Conservation (phyloP, 92 coral and sea anemone genomes). For the Palythoa caribaeorum region DNA sequence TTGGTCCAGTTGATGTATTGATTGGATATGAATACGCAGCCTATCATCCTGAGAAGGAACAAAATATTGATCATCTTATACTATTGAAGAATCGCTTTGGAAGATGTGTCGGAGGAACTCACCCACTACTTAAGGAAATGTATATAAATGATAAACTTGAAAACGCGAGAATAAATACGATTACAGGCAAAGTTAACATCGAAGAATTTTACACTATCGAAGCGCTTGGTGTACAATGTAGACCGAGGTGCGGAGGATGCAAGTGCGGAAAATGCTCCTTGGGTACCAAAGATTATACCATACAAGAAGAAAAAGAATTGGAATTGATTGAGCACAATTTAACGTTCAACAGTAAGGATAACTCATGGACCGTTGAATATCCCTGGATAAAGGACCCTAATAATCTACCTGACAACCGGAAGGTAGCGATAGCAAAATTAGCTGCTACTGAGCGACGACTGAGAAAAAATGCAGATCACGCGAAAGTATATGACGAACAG, state of each 20-base stretch:
- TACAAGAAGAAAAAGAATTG: conserved; percentile 57
- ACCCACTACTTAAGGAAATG: conserved; percentile 11
- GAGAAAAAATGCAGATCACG: conserved; percentile 51
- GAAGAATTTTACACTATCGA: conserved; percentile 65
- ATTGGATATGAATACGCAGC: conserved; percentile 49
- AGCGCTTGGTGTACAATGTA: conserved; percentile 51
- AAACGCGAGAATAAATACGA: conserved; percentile 7
- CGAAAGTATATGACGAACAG: conserved; percentile 58
- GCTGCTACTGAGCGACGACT: conserved; percentile 52
- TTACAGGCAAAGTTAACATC: conserved; percentile 30
- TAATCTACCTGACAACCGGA: conserved; percentile 53
- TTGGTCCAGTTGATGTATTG: conserved; percentile 52
- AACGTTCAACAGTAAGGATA: conserved; percentile 30
- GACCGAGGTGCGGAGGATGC: conserved; percentile 39
- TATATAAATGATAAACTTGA: background rate
- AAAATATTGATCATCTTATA: conserved; percentile 30
- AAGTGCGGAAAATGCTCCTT: background rate
- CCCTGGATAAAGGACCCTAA: conserved; percentile 50
- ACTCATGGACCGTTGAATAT: conserved; percentile 49
- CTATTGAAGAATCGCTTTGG: conserved; percentile 52
- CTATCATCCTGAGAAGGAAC: conserved; percentile 33
- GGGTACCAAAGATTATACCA: conserved; percentile 38
- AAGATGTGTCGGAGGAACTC: conserved; percentile 14
- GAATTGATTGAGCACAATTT: conserved; percentile 53
- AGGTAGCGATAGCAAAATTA: conserved; percentile 57